Conservation (phyloP, 2,113 vertebrate genomes). For the Corvus cornix region DNA sequence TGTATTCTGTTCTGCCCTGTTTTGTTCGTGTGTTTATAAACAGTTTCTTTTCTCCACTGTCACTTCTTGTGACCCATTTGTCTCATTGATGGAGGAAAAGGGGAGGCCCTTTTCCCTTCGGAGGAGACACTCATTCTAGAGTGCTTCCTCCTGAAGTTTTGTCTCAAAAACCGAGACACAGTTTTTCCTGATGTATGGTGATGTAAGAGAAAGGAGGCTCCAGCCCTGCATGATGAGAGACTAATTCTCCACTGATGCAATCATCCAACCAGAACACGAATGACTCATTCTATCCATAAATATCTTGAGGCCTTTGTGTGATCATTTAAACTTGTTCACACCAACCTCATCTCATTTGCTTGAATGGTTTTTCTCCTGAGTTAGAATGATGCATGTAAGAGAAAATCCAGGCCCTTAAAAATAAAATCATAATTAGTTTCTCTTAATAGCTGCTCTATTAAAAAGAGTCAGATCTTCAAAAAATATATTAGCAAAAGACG, state of each 20-base stretch:
- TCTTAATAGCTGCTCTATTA: not conserved
- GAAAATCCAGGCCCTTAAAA: slow-evolving; percentile 10
- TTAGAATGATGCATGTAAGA: not conserved
- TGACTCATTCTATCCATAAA: slow-evolving; percentile 35
- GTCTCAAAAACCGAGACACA: too few species aligned
- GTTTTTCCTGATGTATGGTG: not conserved
- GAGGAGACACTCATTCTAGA: too few species aligned
- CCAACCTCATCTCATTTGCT: slow-evolving; percentile 7
- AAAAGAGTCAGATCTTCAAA: not conserved
- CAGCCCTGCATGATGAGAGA: not conserved
- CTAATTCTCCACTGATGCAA: slow-evolving; percentile 13
- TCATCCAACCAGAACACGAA: not conserved
- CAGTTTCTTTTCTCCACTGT: too few species aligned
- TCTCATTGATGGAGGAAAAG: too few species aligned
- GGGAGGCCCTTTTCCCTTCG: too few species aligned
- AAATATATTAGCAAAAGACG: not conserved
- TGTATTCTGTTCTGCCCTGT: too few species aligned
- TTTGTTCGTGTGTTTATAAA: too few species aligned
- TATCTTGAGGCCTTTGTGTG: not conserved
- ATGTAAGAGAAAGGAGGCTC: not conserved
- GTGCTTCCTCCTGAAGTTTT: too few species aligned
- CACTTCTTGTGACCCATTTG: too few species aligned
- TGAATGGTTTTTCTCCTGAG: slow-evolving; percentile 5
- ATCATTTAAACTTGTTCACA: not conserved
- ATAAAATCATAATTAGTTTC: slow-evolving; percentile 18